These are phyloP conservation scores for Callinectes sapidus DNA, from an alignment of 2,888 invertebrate species.

Conservation along the genomic window DNA sequence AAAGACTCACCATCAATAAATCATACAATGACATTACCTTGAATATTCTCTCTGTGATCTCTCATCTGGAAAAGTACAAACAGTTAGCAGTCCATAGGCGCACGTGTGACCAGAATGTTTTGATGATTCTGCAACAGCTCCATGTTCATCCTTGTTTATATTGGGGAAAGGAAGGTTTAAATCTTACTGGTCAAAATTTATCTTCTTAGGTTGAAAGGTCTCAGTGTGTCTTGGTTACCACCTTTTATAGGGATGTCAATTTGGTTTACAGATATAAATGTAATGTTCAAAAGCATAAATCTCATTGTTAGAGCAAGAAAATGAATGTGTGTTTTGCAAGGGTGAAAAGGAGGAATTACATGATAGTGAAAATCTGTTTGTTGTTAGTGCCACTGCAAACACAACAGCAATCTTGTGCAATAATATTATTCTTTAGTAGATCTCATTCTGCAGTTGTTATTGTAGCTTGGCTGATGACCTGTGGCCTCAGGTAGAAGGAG, in stretches of 20 bases:
- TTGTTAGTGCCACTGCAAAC: no score
- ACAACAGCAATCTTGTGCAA: background rate
- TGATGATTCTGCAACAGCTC: background rate
- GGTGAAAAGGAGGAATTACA: background rate
- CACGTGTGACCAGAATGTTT: slow-evolving; percentile 2
- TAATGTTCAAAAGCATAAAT: no score
- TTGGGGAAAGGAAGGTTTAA: no score
- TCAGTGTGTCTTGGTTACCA: no score
- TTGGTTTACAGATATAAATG: no score
- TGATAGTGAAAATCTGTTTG: background rate
- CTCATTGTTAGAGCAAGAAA: background rate
- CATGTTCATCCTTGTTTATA: background rate
- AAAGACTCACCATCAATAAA: no score
- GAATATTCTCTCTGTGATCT: no score
- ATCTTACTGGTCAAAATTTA: no score
- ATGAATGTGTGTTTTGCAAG: background rate
- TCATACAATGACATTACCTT: no score
- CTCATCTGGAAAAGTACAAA: background rate
- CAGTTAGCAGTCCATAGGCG: background rate
- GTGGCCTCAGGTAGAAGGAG: no score
- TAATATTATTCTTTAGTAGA: background rate
- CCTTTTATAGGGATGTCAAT: no score
- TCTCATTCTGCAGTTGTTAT: background rate
- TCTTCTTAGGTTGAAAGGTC: no score
- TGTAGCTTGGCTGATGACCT: background rate